Conservation (phyloP, 1,140 invertebrate species). For the Liolophura sinensis region DNA sequence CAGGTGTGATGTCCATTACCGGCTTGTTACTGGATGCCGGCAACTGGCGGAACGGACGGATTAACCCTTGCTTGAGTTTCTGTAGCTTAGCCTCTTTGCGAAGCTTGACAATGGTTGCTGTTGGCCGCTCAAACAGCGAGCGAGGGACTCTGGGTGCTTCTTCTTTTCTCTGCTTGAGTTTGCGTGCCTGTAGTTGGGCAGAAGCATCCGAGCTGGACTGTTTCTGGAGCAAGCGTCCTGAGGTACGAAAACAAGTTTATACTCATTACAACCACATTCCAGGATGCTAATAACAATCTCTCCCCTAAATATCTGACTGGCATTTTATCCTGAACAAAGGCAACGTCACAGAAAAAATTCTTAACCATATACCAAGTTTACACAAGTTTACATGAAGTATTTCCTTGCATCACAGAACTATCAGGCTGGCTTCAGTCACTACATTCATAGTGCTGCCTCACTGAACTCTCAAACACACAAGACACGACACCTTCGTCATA, state of each 20-base stretch:
- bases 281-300: neutral
- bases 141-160: constrained; percentile 79
- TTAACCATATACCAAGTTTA: neutral
- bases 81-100: constrained; percentile 76
- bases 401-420: no score
- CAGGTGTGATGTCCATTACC: constrained; percentile 40
- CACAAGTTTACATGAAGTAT: neutral
- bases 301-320: neutral
- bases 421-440: no score
- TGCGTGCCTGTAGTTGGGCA: constrained; percentile 36
- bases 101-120: constrained; percentile 76
- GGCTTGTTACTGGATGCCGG: constrained; percentile 64
- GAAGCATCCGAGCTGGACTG: neutral
- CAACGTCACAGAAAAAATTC: neutral
- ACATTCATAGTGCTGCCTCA: no score
- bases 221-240: neutral
- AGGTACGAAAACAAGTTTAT: neutral
- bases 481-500: no score
- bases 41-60: constrained; percentile 55
- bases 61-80: constrained; percentile 66
- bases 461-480: no score
- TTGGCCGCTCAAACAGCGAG: constrained; percentile 86
- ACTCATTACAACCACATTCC: neutral
- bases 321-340: neutral
- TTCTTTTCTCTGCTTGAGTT: constrained; percentile 67